Base-by-base conservation (phyloP, 1,140 invertebrate genomes). In the Anagrus nilaparvatae region DNA sequence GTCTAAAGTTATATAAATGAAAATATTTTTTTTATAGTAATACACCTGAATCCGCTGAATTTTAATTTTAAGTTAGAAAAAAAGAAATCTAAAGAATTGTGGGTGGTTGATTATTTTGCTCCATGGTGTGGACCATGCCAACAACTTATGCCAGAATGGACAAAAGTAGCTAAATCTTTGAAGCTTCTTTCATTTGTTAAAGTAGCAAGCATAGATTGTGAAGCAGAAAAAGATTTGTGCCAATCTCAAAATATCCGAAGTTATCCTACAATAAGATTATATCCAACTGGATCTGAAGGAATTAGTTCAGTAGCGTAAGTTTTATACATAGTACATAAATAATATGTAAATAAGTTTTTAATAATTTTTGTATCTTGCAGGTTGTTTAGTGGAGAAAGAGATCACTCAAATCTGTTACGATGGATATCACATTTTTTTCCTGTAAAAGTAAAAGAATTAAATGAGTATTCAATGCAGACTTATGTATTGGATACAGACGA, bases 181-280 rank as follows among this genome's bases (percentile, higher is more conserved):
- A 47, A 55, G n/a, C 27, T 46, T 31, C 59, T 72, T 20, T 59
- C 67, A 13, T 65, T 69, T 45, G 61, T 85, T 4, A 68, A 74
- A 49, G 65, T 86, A n/a, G 84, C 72, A 3, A 70, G 75, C 51
- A 74, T 87, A 3, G 75, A 87, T 61, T 87, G 84, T 63, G 70
- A 76, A 40, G 58, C 58, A 18, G 62, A 84, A 53, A 27, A 49
- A 6, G 51, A 60, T 20, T 49, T 86, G 2, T 87, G 84, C 58
- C 40, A 50, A 18, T 44, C 61, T 3, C 71, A 82, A 59, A 65
- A 67, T 38, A 63, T 87, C 13, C 57, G 61, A n/a, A 75, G 74
- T 25, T 87, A 84, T 63, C 84, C 84, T 0, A 77, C 73, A 10
- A 78, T 87, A 43, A 66, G 80, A 38, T 50, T 86, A 3, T 87